Percentiles rank a stretch among this genome's conserved stretches.
phyloP scores from a whole-genome alignment of 2,113 vertebrate genomes.

The Meles meles region DNA sequence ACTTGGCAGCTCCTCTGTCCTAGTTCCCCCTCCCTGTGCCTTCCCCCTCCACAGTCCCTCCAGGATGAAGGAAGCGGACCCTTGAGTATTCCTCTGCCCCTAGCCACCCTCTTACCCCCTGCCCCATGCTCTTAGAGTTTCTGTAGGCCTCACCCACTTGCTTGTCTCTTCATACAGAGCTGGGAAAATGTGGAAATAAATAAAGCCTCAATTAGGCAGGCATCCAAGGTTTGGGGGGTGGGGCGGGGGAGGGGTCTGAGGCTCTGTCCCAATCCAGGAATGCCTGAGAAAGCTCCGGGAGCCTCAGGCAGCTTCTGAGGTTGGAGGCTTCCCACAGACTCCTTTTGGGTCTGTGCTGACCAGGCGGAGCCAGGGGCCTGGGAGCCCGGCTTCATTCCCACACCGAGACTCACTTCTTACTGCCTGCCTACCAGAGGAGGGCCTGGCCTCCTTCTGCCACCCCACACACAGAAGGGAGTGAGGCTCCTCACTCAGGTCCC shows the following conservation, averaged over 20 bases:
- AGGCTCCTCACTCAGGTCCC: neutral
- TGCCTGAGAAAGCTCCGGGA: constrained; percentile 79
- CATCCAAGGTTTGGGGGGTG: constrained; percentile 69
- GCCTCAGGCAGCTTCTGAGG: constrained; percentile 41
- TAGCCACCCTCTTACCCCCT: neutral
- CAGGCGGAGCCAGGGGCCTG: constrained; percentile 59
- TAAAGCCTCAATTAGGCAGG: constrained; percentile 84
- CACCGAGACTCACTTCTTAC: neutral
- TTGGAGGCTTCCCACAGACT: constrained; percentile 78
- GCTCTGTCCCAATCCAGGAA: constrained; percentile 75
- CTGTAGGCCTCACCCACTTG: neutral
- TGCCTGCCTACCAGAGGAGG: neutral
- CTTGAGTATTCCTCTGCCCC: neutral
- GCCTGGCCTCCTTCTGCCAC: neutral
- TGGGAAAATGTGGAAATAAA: constrained; percentile 83
- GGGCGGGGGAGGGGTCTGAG: constrained; percentile 46
- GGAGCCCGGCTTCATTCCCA: constrained; percentile 60
- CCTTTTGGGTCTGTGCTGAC: constrained; percentile 53
- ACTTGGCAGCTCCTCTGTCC: constrained; percentile 51
- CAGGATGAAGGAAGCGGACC: constrained; percentile 45
- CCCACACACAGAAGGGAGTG: neutral
- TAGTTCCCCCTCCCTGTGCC: neutral
- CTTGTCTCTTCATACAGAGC: constrained; percentile 64
- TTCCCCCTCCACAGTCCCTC: neutral
- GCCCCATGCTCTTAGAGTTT: neutral